phyloP scores from a whole-genome alignment of 2,888 invertebrate species.

The Strigamia transsilvanica region DNA sequence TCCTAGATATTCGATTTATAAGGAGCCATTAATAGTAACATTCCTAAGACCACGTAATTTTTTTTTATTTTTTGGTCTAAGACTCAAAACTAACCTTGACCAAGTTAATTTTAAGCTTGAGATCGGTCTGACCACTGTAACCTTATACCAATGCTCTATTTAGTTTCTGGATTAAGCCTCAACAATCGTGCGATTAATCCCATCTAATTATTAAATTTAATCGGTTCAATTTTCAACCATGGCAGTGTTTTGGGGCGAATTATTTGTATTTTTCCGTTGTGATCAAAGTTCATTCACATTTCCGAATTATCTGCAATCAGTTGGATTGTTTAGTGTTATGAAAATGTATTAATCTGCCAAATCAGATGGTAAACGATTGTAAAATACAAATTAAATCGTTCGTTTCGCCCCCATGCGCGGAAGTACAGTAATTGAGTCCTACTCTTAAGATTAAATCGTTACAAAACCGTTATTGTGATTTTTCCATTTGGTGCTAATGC shows the following conservation, averaged over 20 bases:
- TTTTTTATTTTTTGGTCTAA: not conserved
- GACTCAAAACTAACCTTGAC: conserved; percentile 12
- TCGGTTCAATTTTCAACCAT: no score
- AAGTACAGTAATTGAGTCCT: not conserved
- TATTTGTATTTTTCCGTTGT: not conserved
- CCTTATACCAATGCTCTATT: conserved; percentile 25
- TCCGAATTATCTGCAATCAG: not conserved
- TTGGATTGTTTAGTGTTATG: not conserved
- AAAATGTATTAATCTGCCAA: not conserved
- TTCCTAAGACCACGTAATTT: not conserved
- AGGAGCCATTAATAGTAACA: not conserved
- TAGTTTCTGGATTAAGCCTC: not conserved
- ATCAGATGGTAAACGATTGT: not conserved
- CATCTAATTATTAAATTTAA: not conserved
- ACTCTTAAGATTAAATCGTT: not conserved
- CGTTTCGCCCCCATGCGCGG: conserved; percentile 1
- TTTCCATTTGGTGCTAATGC: no score
- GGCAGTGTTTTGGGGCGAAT: no score
- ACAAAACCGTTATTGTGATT: no score
- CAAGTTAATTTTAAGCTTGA: conserved; percentile 23
- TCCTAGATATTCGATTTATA: not conserved
- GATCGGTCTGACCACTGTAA: not conserved
- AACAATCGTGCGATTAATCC: conserved; percentile 1
- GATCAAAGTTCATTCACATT: not conserved
- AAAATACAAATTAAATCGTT: not conserved